These are phyloP conservation scores for Stigmatopora argus DNA, from an alignment of 2,113 vertebrate species.

Conservation along the genomic window DNA sequence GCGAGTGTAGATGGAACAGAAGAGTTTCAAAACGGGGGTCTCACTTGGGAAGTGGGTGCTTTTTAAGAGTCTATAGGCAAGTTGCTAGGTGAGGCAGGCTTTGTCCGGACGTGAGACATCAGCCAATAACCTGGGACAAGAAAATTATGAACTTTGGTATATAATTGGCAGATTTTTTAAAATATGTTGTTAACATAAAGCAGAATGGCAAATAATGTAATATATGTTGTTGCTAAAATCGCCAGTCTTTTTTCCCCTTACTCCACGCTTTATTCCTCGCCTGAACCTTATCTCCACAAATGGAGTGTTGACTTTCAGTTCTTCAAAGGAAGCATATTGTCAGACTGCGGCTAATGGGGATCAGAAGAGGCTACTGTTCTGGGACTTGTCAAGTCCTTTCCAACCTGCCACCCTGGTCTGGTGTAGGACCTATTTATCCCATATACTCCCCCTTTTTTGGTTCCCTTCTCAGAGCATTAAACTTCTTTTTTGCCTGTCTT, in stretches of 20 bases:
- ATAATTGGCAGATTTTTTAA: conserved; percentile 2
- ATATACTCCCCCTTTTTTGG: conserved; percentile 37
- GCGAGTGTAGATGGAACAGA: conserved; percentile 45
- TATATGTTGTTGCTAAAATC: conserved; percentile 22
- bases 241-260: conserved; percentile 19
- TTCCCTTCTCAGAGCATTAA: conserved; percentile 30
- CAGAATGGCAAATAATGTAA: conserved; percentile 38
- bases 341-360: conserved; percentile 66
- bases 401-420: conserved; percentile 59
- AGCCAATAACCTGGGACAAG: conserved; percentile 2
- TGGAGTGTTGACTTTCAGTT: conserved; percentile 69
- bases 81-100: conserved; percentile 32
- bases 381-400: conserved; percentile 66
- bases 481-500: conserved; percentile 23
- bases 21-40: conserved; percentile 34
- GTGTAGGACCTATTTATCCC: conserved; percentile 66
- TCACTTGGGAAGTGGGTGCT: conserved; percentile 28
- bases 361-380: conserved; percentile 69
- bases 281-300: conserved; percentile 69
- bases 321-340: conserved; percentile 69
- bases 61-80: conserved; percentile 39
- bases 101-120: conserved; percentile 23
- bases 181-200: conserved; percentile 34
- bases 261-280: conserved; percentile 52
- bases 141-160: conserved; percentile 14